Percentiles rank a stretch among this genome's conserved stretches.
These are phyloP conservation scores for Pygmarrhopalites habei DNA, from an alignment of 1,140 invertebrate species.

Conservation along the genomic window DNA sequence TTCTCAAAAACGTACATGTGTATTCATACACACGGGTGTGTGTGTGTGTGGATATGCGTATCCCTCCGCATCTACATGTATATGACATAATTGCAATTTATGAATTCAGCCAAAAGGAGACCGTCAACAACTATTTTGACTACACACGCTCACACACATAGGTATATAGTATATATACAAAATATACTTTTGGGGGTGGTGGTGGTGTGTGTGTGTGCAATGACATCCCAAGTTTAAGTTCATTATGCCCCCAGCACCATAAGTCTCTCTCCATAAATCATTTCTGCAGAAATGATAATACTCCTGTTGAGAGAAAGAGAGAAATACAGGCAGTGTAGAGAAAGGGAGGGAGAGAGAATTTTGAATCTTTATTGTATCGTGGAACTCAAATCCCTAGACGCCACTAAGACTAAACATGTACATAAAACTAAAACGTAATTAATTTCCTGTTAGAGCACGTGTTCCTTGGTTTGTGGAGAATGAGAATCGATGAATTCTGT, in stretches of 20 bases:
- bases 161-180: too few species aligned
- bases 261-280: neutral
- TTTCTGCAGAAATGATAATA: neutral
- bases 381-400: too few species aligned
- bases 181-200: too few species aligned
- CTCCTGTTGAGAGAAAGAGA: neutral
- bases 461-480: neutral
- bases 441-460: conserved; percentile 10
- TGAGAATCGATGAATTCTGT: too few species aligned
- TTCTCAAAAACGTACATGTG: too few species aligned
- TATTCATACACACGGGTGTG: too few species aligned
- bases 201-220: too few species aligned
- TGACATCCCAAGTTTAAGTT: neutral
- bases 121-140: too few species aligned
- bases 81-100: conserved; percentile 2
- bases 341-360: neutral
- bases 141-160: too few species aligned
- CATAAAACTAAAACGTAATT: conserved; percentile 13
- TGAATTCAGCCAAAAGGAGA: neutral
- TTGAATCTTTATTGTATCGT: too few species aligned
- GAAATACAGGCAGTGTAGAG: neutral
- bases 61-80: too few species aligned
- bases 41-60: too few species aligned
- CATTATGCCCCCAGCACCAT: neutral
- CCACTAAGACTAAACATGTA: neutral